Percentiles rank a stretch among this genome's conserved stretches.
phyloP scores from a whole-genome alignment of 2,113 vertebrate genomes.

The Channa argus region DNA sequence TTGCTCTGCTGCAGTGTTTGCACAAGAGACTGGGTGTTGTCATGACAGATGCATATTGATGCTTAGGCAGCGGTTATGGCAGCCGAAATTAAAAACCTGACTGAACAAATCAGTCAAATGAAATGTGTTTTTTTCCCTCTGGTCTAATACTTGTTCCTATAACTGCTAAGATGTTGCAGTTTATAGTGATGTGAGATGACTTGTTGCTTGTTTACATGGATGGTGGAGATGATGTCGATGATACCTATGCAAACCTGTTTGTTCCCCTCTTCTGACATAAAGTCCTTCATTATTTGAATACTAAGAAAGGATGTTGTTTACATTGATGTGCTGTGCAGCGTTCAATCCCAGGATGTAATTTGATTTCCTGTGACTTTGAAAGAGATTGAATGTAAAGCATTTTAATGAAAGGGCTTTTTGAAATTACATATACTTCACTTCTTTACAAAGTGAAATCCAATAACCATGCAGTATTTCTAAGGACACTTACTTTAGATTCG shows the following conservation, averaged over 20 bases:
- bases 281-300: conserved; percentile 31
- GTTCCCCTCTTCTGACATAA: background rate
- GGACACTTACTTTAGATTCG: background rate
- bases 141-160: conserved; percentile 2
- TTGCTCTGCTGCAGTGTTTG: conserved; percentile 32
- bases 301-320: conserved; percentile 36
- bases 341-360: conserved; percentile 26
- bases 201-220: background rate
- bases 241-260: conserved; percentile 1
- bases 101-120: conserved; percentile 52
- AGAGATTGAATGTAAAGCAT: conserved; percentile 57
- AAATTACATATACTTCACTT: conserved; percentile 40
- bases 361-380: conserved; percentile 52
- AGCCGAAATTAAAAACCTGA: conserved; percentile 47
- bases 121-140: conserved; percentile 22
- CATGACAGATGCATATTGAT: conserved; percentile 9
- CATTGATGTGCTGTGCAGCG: background rate
- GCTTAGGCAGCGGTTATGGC: conserved; percentile 15
- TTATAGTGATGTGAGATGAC: background rate
- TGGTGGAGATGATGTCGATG: background rate
- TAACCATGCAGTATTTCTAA: background rate
- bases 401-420: conserved; percentile 50
- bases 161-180: background rate
- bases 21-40: background rate
- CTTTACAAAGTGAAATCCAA: conserved; percentile 22